Evolutionary conservation across 35 echinoderm and acorn worm species (phyloP), one percentile per base, ranked within the genome.

Genomic region (Anneissia japonica): DNA sequence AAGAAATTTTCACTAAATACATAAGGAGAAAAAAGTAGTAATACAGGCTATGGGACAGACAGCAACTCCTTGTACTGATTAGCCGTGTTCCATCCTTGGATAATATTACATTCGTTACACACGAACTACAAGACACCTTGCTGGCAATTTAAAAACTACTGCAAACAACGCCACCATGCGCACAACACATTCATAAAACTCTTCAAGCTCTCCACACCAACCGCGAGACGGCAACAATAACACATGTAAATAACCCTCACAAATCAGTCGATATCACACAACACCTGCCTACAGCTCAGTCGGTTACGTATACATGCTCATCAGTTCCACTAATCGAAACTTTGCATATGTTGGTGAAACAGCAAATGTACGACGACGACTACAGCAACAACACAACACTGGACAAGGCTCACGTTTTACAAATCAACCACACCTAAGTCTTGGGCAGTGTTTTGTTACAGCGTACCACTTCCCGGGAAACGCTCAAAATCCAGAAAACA

Each of bases 331-430:
- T 14, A 32, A 82, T 38, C 80, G 80, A 32, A 82, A 82, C 40
- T 82, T 82, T 82, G 80, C 80, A 23, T 82, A 82, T 82, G 80
- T 38, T 39, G 80, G 80, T 40, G 80, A 82, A n/a, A n/a, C n/a
- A n/a, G n/a, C n/a, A n/a, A n/a, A n/a, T n/a, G n/a, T n/a, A n/a
- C n/a, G n/a, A n/a, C n/a, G n/a, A n/a, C n/a, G n/a, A n/a, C n/a
- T n/a, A n/a, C n/a, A n/a, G n/a, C n/a, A n/a, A n/a, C n/a, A n/a
- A n/a, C n/a, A 82, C 39, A 83, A 83, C 81, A 83, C 37, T 83
- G 81, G 81, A 16, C 81, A 83, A 6, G 40, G 40, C 4, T 43
- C 40, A 6, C 4, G 14, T 14, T 43, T 43, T 43, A 83, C 81
- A 43, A 46, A 83, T n/a, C n/a, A n/a, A n/a, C n/a, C n/a, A n/a